phyloP scores from a whole-genome alignment of 2,888 invertebrate genomes.

The Pegoplata infirma region DNA sequence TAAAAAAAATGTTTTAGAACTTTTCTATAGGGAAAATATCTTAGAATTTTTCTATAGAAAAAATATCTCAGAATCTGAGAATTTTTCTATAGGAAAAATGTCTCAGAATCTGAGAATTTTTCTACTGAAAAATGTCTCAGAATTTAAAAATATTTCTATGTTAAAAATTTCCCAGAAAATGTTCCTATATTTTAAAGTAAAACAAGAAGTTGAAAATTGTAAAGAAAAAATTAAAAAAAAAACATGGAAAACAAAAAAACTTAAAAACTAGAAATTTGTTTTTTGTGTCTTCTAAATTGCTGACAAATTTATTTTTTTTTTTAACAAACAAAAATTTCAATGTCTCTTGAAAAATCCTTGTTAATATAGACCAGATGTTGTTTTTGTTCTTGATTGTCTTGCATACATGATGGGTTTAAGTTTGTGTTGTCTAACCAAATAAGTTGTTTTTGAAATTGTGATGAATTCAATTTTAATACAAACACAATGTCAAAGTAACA shows the following conservation, averaged over 20 bases:
- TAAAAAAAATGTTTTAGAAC: too few species aligned
- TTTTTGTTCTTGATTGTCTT: conserved; percentile 15
- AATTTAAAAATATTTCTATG: too few species aligned
- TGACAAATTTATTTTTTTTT: background rate
- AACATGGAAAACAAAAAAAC: background rate
- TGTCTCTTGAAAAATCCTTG: too few species aligned
- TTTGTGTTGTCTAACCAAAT: background rate
- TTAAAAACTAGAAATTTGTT: background rate
- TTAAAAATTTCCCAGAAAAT: too few species aligned
- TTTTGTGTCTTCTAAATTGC: background rate
- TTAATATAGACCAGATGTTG: conserved; percentile 55
- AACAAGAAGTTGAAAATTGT: background rate
- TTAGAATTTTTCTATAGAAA: too few species aligned
- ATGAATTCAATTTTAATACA: conserved; percentile 3
- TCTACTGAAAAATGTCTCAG: too few species aligned
- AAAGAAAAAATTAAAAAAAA: too few species aligned
- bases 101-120: too few species aligned
- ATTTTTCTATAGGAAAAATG: too few species aligned
- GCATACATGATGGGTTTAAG: conserved; percentile 2
- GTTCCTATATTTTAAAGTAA: too few species aligned
- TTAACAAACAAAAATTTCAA: background rate
- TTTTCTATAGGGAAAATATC: too few species aligned
- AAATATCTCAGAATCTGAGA: too few species aligned
- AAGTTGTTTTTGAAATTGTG: background rate
- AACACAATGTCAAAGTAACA: background rate